These are phyloP conservation scores for Shinisaurus crocodilurus DNA, from an alignment of 2,113 vertebrate genomes.

Conservation along the genomic window DNA sequence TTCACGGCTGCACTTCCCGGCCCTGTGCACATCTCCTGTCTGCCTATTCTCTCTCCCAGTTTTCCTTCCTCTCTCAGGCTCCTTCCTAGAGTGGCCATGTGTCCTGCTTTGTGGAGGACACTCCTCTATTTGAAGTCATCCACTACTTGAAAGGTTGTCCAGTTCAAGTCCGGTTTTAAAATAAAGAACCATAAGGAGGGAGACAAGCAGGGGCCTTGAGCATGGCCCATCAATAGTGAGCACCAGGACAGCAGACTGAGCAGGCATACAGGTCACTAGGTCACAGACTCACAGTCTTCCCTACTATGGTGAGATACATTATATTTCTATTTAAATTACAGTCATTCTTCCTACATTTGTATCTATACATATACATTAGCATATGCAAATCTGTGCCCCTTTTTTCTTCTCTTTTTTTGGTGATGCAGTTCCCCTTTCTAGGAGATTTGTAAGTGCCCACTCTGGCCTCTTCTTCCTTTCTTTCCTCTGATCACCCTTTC, in stretches of 20 bases:
- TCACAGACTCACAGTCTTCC: no score
- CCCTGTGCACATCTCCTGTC: not conserved
- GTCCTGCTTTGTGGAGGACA: not conserved
- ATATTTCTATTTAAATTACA: not conserved
- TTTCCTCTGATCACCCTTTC: no score
- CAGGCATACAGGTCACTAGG: not conserved
- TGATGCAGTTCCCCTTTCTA: no score
- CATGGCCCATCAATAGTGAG: no score
- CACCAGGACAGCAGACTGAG: no score
- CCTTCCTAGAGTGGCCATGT: not conserved
- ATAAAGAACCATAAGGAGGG: not conserved
- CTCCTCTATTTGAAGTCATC: no score
- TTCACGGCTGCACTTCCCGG: not conserved
- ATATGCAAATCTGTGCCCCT: no score
- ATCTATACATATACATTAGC: not conserved
- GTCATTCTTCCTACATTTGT: not conserved
- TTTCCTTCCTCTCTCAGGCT: not conserved
- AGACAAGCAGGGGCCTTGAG: no score
- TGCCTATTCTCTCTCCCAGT: not conserved
- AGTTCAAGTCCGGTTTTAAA: not conserved
- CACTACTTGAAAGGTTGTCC: no score
- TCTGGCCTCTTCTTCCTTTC: not conserved
- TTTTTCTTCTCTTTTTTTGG: no score
- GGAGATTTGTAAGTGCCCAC: not conserved
- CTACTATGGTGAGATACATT: not conserved